Percentiles rank a stretch among this genome's conserved stretches.
phyloP scores from a whole-genome alignment of 2,888 invertebrate genomes.

The Melinaea menophilus region DNA sequence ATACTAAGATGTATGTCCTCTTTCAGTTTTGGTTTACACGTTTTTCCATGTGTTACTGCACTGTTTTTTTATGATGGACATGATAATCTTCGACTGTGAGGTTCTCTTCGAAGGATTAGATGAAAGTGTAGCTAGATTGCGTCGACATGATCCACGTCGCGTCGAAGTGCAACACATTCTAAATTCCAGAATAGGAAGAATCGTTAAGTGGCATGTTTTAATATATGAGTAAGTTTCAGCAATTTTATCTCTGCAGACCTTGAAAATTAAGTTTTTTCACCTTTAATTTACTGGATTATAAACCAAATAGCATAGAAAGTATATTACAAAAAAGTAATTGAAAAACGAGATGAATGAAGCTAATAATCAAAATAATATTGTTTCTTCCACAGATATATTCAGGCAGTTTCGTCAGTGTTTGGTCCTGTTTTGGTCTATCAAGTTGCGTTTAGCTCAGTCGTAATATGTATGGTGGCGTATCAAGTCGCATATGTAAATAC shows the following conservation, averaged over 20 bases:
- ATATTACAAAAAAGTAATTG: neutral
- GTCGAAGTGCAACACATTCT: conserved; percentile 41
- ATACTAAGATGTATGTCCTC: conserved; percentile 7
- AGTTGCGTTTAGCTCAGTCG: conserved; percentile 47
- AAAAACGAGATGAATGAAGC: too few relatives aligned
- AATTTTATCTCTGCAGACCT: too few relatives aligned
- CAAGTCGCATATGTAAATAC: conserved; percentile 54
- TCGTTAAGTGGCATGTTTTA: conserved; percentile 51
- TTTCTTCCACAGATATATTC: conserved; percentile 44
- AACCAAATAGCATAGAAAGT: neutral
- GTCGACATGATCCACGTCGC: conserved; percentile 38
- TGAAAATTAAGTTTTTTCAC: too few relatives aligned
- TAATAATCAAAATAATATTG: neutral
- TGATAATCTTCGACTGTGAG: conserved; percentile 51
- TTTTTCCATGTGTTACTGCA: conserved; percentile 57
- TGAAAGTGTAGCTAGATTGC: conserved; percentile 38
- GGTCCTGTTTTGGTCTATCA: conserved; percentile 55
- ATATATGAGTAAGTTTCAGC: conserved; percentile 19
- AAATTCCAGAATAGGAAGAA: conserved; percentile 44
- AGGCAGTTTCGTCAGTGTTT: conserved; percentile 46
- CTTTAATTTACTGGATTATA: too few relatives aligned
- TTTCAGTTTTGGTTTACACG: conserved; percentile 56
- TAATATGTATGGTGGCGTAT: conserved; percentile 50
- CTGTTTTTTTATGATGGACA: conserved; percentile 48
- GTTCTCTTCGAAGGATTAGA: conserved; percentile 55